These are phyloP conservation scores for Sisor rabdophorus DNA, from an alignment of 2,113 vertebrate species.

Conservation along the genomic window DNA sequence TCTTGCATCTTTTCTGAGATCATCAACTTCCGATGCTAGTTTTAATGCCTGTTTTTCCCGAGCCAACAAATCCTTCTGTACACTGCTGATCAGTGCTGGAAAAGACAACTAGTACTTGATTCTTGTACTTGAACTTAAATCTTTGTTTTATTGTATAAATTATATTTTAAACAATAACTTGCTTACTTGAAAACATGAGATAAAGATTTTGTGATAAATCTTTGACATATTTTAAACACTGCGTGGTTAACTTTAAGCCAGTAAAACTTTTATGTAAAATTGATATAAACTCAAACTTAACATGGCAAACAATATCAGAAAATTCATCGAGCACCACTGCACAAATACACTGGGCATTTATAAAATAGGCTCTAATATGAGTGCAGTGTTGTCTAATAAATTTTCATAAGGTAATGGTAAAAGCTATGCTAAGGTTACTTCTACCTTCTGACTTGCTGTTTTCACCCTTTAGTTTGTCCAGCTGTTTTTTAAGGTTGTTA, in stretches of 20 bases:
- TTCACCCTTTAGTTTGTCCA: slow-evolving; percentile 63
- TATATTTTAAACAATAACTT: background rate
- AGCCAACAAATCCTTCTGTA: slow-evolving; percentile 64
- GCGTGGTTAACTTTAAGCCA: no score
- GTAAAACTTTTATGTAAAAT: no score
- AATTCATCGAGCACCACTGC: background rate
- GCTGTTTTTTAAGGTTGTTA: slow-evolving; percentile 58
- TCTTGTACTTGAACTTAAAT: background rate
- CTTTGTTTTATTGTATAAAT: background rate
- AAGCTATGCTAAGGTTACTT: background rate
- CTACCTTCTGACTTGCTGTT: slow-evolving; percentile 61
- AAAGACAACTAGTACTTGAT: background rate
- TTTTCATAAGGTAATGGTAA: background rate
- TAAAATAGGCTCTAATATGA: background rate
- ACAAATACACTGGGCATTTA: background rate
- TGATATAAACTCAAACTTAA: background rate
- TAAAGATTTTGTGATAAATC: no score
- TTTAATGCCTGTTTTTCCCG: slow-evolving; percentile 66
- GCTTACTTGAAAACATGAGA: background rate
- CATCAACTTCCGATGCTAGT: slow-evolving; percentile 60
- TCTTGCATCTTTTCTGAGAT: slow-evolving; percentile 59
- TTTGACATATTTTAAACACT: no score
- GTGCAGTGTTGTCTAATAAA: background rate
- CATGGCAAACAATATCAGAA: background rate
- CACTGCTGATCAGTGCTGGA: slow-evolving; percentile 65